These are phyloP conservation scores for Nymphalis urticae DNA, from an alignment of 2,888 invertebrate genomes.

Conservation along the genomic window DNA sequence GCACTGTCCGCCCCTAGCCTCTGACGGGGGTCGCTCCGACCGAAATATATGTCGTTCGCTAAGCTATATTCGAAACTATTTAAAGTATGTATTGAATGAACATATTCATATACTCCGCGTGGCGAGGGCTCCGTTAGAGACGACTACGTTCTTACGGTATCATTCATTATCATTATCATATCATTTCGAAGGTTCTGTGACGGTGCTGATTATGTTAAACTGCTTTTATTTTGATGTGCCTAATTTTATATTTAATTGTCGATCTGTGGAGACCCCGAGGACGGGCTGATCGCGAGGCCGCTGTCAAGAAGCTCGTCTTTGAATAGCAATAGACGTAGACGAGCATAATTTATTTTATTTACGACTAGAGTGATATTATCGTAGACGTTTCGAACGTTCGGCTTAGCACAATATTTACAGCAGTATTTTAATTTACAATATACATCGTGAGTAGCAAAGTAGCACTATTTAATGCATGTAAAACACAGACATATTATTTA, in stretches of 20 bases:
- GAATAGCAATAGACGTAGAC: not conserved
- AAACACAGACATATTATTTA: not conserved
- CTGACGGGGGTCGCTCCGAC: not conserved
- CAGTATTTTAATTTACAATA: conserved; percentile 1
- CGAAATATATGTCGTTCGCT: not conserved
- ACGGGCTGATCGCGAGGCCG: not conserved
- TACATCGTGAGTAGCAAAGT: not conserved
- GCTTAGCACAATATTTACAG: conserved; percentile 4
- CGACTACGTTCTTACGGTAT: not conserved
- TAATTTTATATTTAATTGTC: not conserved
- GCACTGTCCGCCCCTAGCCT: conserved; percentile 42
- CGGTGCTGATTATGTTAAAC: not conserved
- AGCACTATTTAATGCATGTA: conserved; percentile 6
- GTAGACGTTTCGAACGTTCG: not conserved
- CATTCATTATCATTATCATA: too few species aligned
- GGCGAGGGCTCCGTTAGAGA: not conserved
- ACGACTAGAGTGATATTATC: not conserved
- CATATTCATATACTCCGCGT: too few species aligned
- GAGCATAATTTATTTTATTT: conserved; percentile 8
- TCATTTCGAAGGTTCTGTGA: not conserved
- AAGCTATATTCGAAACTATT: too few species aligned
- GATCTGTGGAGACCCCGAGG: not conserved
- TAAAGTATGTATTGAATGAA: too few species aligned
- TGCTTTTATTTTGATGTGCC: not conserved
- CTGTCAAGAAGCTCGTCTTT: not conserved